A percentile compares a stretch with the other conserved stretches of the same genome.
Evolutionary conservation across 1,140 invertebrate genomes (phyloP).

Genomic region (Cydia splendana): DNA sequence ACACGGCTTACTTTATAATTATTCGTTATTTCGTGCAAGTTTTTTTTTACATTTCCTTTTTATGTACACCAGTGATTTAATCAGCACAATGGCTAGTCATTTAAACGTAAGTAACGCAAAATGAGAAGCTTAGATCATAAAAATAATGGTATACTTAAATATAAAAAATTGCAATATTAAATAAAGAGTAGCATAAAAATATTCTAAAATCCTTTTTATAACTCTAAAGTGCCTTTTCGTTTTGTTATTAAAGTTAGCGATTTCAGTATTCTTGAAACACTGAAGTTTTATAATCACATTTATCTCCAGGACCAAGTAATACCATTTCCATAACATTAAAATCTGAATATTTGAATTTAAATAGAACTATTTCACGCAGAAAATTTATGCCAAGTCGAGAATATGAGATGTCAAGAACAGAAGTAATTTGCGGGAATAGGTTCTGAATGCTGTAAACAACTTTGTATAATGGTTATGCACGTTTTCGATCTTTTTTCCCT

Average conservation of each 20-base stretch:
- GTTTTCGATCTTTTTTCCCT: not conserved
- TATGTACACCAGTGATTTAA: too few species aligned
- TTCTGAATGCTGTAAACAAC: not conserved
- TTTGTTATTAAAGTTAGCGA: not conserved
- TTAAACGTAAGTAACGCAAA: too few species aligned
- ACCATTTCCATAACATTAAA: constrained; percentile 12
- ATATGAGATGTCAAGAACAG: constrained; percentile 27
- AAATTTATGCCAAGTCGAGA: constrained; percentile 21
- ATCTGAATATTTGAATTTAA: constrained; percentile 8
- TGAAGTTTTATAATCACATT: constrained; percentile 5
- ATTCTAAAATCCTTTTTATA: not conserved
- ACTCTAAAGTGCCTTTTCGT: not conserved
- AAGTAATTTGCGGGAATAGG: constrained; percentile 15
- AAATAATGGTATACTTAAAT: too few species aligned
- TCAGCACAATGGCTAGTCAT: too few species aligned
- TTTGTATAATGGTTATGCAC: not conserved
- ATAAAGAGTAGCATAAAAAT: too few species aligned
- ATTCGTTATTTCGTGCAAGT: too few species aligned
- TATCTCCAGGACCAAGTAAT: constrained; percentile 8
- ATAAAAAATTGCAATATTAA: too few species aligned
- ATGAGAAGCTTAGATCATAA: too few species aligned
- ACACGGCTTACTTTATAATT: too few species aligned
- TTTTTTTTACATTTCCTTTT: too few species aligned
- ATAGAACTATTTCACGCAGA: constrained; percentile 28
- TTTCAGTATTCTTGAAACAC: not conserved